Evolutionary conservation across 1,140 invertebrate genomes (phyloP).

Genomic region (Neodiprion pinetum): DNA sequence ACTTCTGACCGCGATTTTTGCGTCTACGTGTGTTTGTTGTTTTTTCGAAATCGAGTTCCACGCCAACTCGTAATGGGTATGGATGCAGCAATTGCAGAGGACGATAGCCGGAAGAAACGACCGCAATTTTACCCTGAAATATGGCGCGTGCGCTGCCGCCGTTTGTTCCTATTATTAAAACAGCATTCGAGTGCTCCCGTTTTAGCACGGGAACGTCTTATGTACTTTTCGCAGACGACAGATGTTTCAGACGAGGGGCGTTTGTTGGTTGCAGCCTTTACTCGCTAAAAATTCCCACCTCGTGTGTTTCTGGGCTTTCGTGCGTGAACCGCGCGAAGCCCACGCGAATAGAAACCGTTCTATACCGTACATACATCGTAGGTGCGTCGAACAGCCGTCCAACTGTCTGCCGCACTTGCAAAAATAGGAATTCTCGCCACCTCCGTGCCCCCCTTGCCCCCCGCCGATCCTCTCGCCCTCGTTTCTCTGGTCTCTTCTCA

Average conservation of each 20-base stretch:
- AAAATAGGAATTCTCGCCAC: constrained; percentile 48
- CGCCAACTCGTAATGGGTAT: too few species aligned
- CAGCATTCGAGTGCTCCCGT: background rate
- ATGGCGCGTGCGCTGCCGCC: too few species aligned
- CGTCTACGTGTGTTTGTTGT: too few species aligned
- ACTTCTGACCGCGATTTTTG: too few species aligned
- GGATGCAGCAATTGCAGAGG: too few species aligned
- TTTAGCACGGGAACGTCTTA: background rate
- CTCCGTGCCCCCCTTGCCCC: too few species aligned
- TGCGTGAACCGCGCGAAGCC: constrained; percentile 18
- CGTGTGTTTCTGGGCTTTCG: constrained; percentile 1
- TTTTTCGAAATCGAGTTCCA: too few species aligned
- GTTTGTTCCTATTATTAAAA: too few species aligned
- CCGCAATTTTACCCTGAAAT: too few species aligned
- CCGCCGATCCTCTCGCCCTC: too few species aligned
- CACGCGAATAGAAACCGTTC: constrained; percentile 36
- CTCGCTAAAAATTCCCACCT: background rate
- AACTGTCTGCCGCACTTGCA: constrained; percentile 49
- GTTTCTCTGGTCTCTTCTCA: background rate
- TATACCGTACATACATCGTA: too few species aligned
- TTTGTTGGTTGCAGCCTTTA: constrained; percentile 13
- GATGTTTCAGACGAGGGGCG: constrained; percentile 31
- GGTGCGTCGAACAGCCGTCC: constrained; percentile 39
- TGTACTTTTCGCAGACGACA: constrained; percentile 32
- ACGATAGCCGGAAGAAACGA: too few species aligned